Conservation (phyloP, 2,113 vertebrate genomes). For the Pygathrix nemaeus region DNA sequence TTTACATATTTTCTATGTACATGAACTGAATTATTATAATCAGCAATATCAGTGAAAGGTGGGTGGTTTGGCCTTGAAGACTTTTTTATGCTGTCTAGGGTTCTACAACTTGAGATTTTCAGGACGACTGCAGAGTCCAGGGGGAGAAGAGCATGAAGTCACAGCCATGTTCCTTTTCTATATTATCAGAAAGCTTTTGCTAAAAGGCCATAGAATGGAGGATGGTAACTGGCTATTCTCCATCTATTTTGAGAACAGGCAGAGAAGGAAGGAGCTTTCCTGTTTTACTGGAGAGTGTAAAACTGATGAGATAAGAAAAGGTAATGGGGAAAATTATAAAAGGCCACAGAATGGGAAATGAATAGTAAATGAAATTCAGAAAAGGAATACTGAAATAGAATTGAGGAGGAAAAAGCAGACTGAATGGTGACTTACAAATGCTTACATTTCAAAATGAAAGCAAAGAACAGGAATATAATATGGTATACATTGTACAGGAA, state of each 20-base stretch:
- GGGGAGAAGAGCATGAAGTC: neutral
- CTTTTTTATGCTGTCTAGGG: neutral
- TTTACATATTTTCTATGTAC: neutral
- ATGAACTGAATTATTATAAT: neutral
- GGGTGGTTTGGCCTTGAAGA: neutral
- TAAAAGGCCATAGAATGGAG: neutral
- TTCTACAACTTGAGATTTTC: neutral
- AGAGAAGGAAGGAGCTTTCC: conserved; percentile 4
- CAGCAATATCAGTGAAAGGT: neutral
- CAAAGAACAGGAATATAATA: neutral
- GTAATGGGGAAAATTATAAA: neutral
- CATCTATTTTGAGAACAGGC: neutral
- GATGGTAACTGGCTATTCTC: neutral
- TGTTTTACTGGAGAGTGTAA: neutral
- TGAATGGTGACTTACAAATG: neutral
- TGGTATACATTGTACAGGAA: neutral
- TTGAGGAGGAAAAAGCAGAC: neutral
- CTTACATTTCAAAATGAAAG: conserved; percentile 55
- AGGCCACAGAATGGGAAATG: conserved; percentile 4
- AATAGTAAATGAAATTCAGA: neutral
- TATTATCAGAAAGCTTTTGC: neutral
- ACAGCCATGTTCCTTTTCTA: neutral
- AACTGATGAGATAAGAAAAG: neutral
- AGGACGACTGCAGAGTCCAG: neutral
- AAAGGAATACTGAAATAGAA: neutral